phyloP scores from a whole-genome alignment of 2,888 invertebrate genomes.

The Sesia apiformis region DNA sequence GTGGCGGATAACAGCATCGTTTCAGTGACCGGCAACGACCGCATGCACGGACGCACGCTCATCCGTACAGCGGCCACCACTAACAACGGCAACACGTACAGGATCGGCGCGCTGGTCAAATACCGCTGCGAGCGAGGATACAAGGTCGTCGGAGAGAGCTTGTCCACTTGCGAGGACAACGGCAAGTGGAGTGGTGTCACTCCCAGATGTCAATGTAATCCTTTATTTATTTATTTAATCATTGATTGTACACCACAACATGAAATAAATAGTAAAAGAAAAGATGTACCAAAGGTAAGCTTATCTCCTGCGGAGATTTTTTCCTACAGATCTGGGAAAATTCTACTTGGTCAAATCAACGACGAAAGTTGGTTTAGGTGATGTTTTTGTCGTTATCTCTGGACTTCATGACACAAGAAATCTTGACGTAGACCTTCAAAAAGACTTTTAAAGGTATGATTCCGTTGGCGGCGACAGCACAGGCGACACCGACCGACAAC shows the following conservation, averaged over 20 bases:
- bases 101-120: conserved; percentile 89
- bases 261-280: too few species aligned
- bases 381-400: too few species aligned
- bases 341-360: too few species aligned
- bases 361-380: too few species aligned
- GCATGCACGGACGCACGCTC: conserved; percentile 89
- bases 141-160: conserved; percentile 87
- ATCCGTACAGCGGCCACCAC: conserved; percentile 82
- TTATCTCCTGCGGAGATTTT: too few species aligned
- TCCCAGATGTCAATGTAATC: conserved; percentile 88
- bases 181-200: conserved; percentile 90
- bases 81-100: conserved; percentile 84
- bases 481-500: too few species aligned
- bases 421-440: too few species aligned
- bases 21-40: conserved; percentile 92
- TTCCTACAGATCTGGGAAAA: too few species aligned
- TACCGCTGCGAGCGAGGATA: conserved; percentile 93
- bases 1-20: conserved; percentile 89
- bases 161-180: conserved; percentile 89
- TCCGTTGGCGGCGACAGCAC: too few species aligned
- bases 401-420: too few species aligned
- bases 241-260: neutral
- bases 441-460: too few species aligned
- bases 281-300: too few species aligned
- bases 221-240: neutral